A percentile compares a stretch with the other conserved stretches of the same genome.
These are phyloP conservation scores for Myotis daubentonii DNA, from an alignment of 2,797 vertebrate species.

Conservation along the genomic window DNA sequence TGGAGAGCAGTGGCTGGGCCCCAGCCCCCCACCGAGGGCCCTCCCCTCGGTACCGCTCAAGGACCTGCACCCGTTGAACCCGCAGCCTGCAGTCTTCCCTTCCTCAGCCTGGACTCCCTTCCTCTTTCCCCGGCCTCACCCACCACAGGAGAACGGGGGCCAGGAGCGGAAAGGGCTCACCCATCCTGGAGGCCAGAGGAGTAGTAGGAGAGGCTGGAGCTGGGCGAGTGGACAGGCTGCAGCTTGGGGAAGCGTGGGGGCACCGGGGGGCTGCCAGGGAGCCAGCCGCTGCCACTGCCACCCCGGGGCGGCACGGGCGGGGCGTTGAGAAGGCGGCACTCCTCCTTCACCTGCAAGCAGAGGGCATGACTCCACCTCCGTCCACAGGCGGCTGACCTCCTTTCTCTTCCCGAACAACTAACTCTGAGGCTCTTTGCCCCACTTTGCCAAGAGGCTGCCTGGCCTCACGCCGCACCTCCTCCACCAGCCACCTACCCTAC, in stretches of 20 bases:
- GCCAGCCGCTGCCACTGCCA: slow-evolving; percentile 82
- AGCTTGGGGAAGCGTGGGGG: slow-evolving; percentile 92
- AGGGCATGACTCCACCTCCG: neutral
- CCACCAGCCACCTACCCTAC: neutral
- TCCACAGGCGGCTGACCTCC: accelerated
- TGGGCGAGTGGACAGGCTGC: slow-evolving; percentile 86
- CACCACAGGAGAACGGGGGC: neutral
- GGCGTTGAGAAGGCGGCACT: slow-evolving; percentile 95
- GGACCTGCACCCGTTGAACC: neutral
- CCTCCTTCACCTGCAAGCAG: slow-evolving; percentile 93
- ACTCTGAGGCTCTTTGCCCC: neutral
- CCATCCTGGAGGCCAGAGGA: slow-evolving; percentile 95
- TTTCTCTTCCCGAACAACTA: neutral
- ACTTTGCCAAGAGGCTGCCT: neutral
- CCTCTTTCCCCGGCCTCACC: neutral
- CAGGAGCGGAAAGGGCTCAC: slow-evolving; percentile 83
- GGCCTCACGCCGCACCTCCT: neutral
- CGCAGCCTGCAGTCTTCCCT: neutral
- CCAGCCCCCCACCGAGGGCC: neutral
- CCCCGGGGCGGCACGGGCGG: slow-evolving; percentile 96
- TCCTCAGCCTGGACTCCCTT: neutral
- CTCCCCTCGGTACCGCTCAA: neutral
- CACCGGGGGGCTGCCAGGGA: slow-evolving; percentile 89
- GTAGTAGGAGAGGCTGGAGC: slow-evolving; percentile 95
- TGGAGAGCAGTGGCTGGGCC: too few relatives aligned